These are phyloP conservation scores for Rhorus exstirpatorius DNA, from an alignment of 2,888 invertebrate species.

Conservation along the genomic window DNA sequence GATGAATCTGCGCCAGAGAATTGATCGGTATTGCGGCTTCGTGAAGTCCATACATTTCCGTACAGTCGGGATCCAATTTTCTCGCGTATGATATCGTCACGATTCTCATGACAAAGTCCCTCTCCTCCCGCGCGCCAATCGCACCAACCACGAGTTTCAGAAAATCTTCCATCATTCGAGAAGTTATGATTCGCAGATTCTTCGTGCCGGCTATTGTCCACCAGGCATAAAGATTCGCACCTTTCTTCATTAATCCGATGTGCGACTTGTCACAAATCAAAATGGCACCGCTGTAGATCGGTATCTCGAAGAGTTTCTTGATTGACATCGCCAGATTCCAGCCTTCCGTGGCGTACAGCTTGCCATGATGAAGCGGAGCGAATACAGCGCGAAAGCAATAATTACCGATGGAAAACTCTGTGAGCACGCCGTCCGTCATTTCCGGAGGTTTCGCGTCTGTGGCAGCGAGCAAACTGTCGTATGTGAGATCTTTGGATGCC, in stretches of 20 bases:
- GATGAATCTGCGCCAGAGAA: constrained; percentile 78
- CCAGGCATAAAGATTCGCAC: constrained; percentile 81
- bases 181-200: constrained; percentile 78
- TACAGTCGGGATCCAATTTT: constrained; percentile 80
- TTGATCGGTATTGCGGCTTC: constrained; percentile 74
- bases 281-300: constrained; percentile 80
- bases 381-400: constrained; percentile 80
- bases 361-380: constrained; percentile 80
- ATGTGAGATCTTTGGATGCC: constrained; percentile 77
- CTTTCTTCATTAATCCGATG: constrained; percentile 79
- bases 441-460: constrained; percentile 77
- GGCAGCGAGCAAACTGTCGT: constrained; percentile 77
- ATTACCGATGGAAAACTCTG: constrained; percentile 82
- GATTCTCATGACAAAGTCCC: constrained; percentile 74
- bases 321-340: constrained; percentile 82
- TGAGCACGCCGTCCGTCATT: constrained; percentile 76
- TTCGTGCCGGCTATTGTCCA: constrained; percentile 79
- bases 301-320: constrained; percentile 78
- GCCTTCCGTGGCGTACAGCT: constrained; percentile 76
- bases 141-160: constrained; percentile 78
- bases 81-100: constrained; percentile 80
- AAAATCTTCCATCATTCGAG: constrained; percentile 77
- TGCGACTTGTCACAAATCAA: constrained; percentile 78
- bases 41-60: constrained; percentile 79
- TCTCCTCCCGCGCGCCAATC: constrained; percentile 72